phyloP scores from a whole-genome alignment of 1,140 invertebrate species.

The Zaprionus lachaisei region DNA sequence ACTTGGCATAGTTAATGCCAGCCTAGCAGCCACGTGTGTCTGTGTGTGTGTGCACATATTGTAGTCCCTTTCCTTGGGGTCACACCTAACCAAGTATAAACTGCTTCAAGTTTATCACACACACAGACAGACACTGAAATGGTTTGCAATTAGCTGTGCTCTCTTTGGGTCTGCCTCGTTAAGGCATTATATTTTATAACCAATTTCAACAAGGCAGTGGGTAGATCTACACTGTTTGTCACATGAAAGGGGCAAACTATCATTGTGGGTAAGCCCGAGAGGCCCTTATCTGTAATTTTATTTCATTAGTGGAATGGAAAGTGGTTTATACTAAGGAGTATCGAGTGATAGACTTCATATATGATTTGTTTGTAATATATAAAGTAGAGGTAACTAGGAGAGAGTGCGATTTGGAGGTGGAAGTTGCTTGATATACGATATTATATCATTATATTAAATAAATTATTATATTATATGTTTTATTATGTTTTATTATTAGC shows the following conservation, averaged over 20 bases:
- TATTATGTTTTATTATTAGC: neutral
- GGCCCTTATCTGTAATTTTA: constrained; percentile 1
- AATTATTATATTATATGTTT: neutral
- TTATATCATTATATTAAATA: neutral
- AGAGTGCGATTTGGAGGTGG: too few species aligned
- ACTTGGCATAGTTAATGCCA: constrained; percentile 58
- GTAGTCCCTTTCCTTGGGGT: neutral
- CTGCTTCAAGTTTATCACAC: constrained; percentile 8
- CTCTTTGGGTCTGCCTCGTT: constrained; percentile 7
- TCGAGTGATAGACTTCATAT: neutral
- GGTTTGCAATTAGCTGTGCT: constrained; percentile 43
- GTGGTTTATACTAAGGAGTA: neutral
- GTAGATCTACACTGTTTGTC: neutral
- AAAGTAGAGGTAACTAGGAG: too few species aligned
- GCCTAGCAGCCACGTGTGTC: neutral
- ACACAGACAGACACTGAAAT: constrained; percentile 35
- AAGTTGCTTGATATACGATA: neutral
- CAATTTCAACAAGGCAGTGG: neutral
- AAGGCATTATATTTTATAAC: constrained; percentile 39
- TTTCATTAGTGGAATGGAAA: constrained; percentile 1
- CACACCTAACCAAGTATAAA: constrained; percentile 2
- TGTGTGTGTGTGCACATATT: constrained; percentile 27
- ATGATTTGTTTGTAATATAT: neutral
- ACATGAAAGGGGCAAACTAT: neutral
- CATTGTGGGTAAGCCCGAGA: neutral